These are phyloP conservation scores for Helicoverpa zea DNA, from an alignment of 1,140 invertebrate species.

Conservation along the genomic window DNA sequence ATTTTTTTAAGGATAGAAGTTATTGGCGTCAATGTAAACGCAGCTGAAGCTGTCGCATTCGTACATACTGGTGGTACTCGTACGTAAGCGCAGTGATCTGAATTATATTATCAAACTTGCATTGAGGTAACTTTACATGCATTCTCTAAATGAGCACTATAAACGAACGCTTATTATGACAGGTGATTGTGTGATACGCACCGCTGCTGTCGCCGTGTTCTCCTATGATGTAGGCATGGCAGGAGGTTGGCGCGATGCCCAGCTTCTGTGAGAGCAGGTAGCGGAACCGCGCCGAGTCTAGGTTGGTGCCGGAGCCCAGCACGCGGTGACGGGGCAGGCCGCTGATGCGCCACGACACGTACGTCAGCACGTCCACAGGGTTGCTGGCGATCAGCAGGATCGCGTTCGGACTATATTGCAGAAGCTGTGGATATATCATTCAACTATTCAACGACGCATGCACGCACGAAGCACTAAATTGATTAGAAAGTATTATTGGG, in stretches of 20 bases:
- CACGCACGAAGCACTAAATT: too few relatives aligned
- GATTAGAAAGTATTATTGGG: too few relatives aligned
- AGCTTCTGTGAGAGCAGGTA: conserved; percentile 95
- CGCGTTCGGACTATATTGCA: conserved; percentile 95
- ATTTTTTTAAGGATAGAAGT: too few relatives aligned
- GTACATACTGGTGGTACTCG: too few relatives aligned
- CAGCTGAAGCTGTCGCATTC: too few relatives aligned
- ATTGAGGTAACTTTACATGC: too few relatives aligned
- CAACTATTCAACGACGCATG: too few relatives aligned
- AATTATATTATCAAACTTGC: too few relatives aligned
- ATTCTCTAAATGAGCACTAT: too few relatives aligned
- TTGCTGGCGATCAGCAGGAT: conserved; percentile 96
- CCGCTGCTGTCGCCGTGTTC: conserved; percentile 90
- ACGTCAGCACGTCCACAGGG: conserved; percentile 96
- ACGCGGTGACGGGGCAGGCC: conserved; percentile 95
- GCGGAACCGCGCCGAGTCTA: conserved; percentile 96
- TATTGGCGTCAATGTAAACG: too few relatives aligned
- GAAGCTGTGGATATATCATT: conserved; percentile 54
- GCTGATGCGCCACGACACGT: conserved; percentile 97
- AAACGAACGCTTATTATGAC: too few relatives aligned
- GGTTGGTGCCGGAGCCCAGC: conserved; percentile 96
- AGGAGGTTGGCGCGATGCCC: conserved; percentile 92
- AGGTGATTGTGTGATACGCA: conserved; percentile 52
- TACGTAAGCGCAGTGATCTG: too few relatives aligned
- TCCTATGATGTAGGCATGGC: conserved; percentile 95